Evolutionary conservation across 35 echinoderm and acorn worm species (phyloP), one percentile per base, ranked within the genome.

Genomic region (Diadema setosum): DNA sequence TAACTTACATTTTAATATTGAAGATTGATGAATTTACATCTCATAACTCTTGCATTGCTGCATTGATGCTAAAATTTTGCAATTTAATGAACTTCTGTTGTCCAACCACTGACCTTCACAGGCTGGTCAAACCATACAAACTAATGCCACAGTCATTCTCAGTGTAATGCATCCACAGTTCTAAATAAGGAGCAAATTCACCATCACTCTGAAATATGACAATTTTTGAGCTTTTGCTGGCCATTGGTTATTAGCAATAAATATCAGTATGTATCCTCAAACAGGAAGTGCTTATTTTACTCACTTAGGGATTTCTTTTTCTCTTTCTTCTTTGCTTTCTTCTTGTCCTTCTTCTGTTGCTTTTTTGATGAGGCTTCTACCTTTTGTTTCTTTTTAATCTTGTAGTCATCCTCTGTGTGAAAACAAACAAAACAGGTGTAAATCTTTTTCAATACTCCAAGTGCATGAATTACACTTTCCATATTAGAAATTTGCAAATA

Each of bases 261-360:
- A 0, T 23, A 21, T 52, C 1, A 25, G 11, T 12, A 59, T 33
- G 23, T 86, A 45, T 36, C 5, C 42, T 36, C 11, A 78, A 86
- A 2, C 31, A 14, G 33, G 12, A 78, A 86, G 12, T 23, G 8
- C 39, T 39, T 76, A 9, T 0, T 9, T 14, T 4, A 88, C 73
- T 80, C 37, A 80, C 73, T 88, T 81, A 49, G 76, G 11, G 48
- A 37, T 55, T 84, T 90, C 23, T 84, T 83, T 67, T 90, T 84
- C 56, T 90, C 73, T 50, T 84, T 65, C 37, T 83, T 84, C 40
- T 84, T 41, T 70, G 84, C 88, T 45, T 83, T 83, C 56, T 84
- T 90, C 61, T 70, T 36, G n/a, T 70, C 55, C 18, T 83, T 83
- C 58, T 83, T 84, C 34, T 69, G 35, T 55, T 90, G 52, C 59